Evolutionary conservation across 2,888 invertebrate species (phyloP).

Genomic region (Perdita meconis): DNA sequence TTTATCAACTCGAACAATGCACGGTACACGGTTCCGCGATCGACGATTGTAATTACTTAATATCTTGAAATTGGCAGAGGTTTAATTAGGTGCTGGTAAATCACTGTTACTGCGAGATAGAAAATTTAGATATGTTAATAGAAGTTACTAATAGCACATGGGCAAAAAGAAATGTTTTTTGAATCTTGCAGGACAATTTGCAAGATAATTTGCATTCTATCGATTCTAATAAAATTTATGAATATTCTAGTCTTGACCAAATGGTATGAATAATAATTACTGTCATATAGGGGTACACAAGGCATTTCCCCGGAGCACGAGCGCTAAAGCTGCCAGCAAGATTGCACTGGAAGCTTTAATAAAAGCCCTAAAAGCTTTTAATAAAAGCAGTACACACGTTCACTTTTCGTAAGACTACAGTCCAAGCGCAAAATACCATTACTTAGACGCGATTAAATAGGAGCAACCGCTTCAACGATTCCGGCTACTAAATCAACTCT

Average conservation of each 20-base stretch:
- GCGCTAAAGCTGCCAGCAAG: constrained; percentile 45
- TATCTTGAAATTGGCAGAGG: too few species aligned
- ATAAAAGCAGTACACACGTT: constrained; percentile 47
- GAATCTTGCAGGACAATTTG: too few species aligned
- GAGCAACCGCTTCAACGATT: constrained; percentile 55
- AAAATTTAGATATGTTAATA: neutral
- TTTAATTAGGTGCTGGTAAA: too few species aligned
- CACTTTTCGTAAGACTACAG: constrained; percentile 38
- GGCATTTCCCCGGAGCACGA: constrained; percentile 8
- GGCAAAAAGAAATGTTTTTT: too few species aligned
- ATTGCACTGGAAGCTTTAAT: constrained; percentile 44
- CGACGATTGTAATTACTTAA: constrained; percentile 6
- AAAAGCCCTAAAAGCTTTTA: constrained; percentile 52
- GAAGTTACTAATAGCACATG: too few species aligned
- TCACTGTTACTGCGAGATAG: neutral
- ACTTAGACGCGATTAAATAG: constrained; percentile 56
- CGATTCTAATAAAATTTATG: neutral
- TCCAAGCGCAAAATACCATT: constrained; percentile 45
- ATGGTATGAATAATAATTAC: constrained; percentile 20
- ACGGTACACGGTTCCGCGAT: neutral
- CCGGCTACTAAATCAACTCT: constrained; percentile 62
- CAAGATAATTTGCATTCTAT: too few species aligned
- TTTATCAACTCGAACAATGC: constrained; percentile 3
- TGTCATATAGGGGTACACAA: neutral
- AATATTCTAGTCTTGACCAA: neutral